Evolutionary conservation across 2,113 vertebrate genomes (phyloP).

Genomic region (Melanerpes formicivorus): DNA sequence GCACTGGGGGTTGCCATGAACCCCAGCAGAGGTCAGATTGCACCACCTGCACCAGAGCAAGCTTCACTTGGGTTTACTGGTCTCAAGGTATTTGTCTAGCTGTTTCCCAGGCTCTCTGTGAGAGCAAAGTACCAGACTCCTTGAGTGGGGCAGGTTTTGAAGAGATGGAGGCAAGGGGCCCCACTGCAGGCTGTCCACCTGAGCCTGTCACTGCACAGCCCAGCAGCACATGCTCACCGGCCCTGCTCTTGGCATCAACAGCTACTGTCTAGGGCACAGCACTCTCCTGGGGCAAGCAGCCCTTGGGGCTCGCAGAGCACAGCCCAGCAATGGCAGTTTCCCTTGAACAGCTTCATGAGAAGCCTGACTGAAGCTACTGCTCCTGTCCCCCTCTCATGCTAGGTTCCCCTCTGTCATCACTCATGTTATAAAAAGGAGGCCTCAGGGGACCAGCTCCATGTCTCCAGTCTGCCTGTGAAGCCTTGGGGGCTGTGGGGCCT

Average conservation of each 20-base stretch:
- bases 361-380: neutral
- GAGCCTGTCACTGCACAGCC: neutral
- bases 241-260: neutral
- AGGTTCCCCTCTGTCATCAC: neutral
- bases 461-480: neutral
- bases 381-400: neutral
- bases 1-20: rapidly evolving
- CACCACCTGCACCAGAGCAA: neutral
- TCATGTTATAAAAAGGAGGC: neutral
- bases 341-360: neutral
- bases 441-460: neutral
- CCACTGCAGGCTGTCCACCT: neutral
- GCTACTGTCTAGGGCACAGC: neutral
- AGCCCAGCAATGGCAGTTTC: neutral
- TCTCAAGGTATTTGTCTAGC: neutral
- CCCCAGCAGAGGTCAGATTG: neutral
- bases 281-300: neutral
- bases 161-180: neutral
- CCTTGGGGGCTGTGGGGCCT: neutral
- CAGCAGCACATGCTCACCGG: neutral
- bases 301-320: neutral
- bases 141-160: neutral
- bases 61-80: rapidly evolving
- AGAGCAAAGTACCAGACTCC: neutral
- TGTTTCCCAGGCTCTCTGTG: neutral